These are phyloP conservation scores for Microctenopoma stevenorrisi DNA, from an alignment of 2,797 vertebrate species.

Conservation along the genomic window DNA sequence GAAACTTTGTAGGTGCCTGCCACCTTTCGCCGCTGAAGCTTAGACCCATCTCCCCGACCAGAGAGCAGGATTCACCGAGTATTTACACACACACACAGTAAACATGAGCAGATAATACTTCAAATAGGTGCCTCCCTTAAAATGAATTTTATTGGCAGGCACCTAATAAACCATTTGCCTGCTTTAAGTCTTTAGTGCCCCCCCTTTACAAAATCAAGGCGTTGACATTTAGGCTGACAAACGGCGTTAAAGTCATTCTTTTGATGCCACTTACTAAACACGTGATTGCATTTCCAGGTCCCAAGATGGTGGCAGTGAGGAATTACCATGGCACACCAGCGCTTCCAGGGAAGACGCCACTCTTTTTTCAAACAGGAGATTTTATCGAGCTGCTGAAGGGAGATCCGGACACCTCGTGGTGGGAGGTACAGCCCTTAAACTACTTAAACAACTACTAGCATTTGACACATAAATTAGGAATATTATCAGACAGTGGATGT, in stretches of 20 bases:
- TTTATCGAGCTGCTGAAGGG: conserved; percentile 94
- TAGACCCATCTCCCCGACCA: too few relatives aligned
- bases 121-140: too few relatives aligned
- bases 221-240: neutral
- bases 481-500: neutral
- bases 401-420: conserved; percentile 93
- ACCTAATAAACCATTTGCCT: neutral
- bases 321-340: conserved; percentile 93
- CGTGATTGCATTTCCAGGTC: conserved; percentile 82
- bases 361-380: conserved; percentile 93
- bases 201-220: neutral
- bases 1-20: too few relatives aligned
- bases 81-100: too few relatives aligned
- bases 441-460: too few relatives aligned
- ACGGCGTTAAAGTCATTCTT: neutral
- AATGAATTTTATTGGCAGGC: too few relatives aligned
- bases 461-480: neutral
- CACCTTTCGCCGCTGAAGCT: too few relatives aligned
- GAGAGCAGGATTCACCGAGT: too few relatives aligned
- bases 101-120: too few relatives aligned
- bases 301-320: conserved; percentile 96
- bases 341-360: conserved; percentile 87
- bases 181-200: neutral
- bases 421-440: conserved; percentile 87
- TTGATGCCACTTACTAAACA: neutral